These are phyloP conservation scores for Microctonus aethiopoides DNA, from an alignment of 2,888 invertebrate genomes.

Conservation along the genomic window DNA sequence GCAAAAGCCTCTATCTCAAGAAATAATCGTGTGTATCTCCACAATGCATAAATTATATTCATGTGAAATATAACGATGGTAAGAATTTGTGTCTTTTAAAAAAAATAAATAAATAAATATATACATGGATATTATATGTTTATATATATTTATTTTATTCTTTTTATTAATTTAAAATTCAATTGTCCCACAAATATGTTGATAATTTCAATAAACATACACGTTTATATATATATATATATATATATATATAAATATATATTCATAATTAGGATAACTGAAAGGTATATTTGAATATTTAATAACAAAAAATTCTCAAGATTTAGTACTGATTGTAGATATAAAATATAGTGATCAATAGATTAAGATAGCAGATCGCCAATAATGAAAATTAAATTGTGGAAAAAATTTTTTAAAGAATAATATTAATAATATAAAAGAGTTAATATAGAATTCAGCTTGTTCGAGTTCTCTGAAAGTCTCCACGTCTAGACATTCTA, in stretches of 20 bases:
- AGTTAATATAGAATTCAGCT: conserved; percentile 27
- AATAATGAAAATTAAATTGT: conserved; percentile 31
- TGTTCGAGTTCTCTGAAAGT: conserved; percentile 25
- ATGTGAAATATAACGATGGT: conserved; percentile 46
- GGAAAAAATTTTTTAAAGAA: conserved; percentile 21
- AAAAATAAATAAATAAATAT: background rate
- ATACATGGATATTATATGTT: background rate
- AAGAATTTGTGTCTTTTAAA: background rate
- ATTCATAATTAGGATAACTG: too few relatives aligned
- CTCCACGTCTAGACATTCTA: conserved; percentile 62
- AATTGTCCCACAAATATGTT: conserved; percentile 3
- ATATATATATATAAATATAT: background rate
- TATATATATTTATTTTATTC: background rate
- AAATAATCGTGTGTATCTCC: conserved; percentile 54
- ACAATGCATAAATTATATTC: conserved; percentile 54
- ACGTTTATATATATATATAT: background rate
- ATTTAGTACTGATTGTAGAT: background rate
- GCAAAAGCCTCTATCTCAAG: conserved; percentile 46
- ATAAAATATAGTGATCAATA: conserved; percentile 7
- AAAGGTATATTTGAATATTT: background rate
- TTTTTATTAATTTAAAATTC: background rate
- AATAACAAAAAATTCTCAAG: conserved; percentile 5
- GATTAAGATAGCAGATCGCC: conserved; percentile 16
- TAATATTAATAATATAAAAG: conserved; percentile 7
- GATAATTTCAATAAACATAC: background rate